A percentile compares a stretch with the other conserved stretches of the same genome.
phyloP scores from a whole-genome alignment of 2,888 invertebrate species.

The Lithophane socia region DNA sequence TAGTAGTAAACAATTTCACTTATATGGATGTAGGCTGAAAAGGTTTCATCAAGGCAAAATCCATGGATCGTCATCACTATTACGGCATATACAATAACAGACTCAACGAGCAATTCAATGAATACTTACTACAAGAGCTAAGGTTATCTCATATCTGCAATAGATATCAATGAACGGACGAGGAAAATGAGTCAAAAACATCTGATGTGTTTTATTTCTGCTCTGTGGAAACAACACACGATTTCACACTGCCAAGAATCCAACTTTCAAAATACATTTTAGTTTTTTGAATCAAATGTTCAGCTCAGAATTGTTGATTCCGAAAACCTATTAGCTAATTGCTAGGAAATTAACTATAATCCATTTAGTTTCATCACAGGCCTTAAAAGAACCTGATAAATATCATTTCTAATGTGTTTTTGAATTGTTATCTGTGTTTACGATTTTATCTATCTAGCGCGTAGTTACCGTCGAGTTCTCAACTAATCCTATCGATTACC shows the following conservation, averaged over 20 bases:
- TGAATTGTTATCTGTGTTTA: conserved; percentile 42
- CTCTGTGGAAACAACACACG: conserved; percentile 1
- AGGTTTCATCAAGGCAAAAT: not conserved
- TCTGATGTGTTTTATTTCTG: conserved; percentile 25
- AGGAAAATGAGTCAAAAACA: conserved; percentile 48
- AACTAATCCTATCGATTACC: conserved; percentile 45
- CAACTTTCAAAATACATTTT: conserved; percentile 19
- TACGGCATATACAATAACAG: not conserved
- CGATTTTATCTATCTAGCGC: conserved; percentile 46
- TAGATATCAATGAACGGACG: conserved; percentile 46
- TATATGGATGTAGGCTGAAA: not conserved
- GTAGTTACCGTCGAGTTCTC: conserved; percentile 15
- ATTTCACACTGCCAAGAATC: conserved; percentile 18
- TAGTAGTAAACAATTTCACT: too few relatives aligned
- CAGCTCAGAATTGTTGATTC: conserved; percentile 3
- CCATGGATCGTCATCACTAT: not conserved
- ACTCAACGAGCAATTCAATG: not conserved
- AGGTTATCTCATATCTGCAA: conserved; percentile 41
- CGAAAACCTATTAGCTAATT: conserved; percentile 30
- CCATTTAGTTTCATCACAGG: not conserved
- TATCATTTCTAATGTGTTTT: conserved; percentile 43
- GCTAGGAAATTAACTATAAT: conserved; percentile 8
- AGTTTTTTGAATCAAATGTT: conserved; percentile 1
- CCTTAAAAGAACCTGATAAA: conserved; percentile 24
- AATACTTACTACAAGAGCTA: conserved; percentile 22